Evolutionary conservation across 2,888 invertebrate genomes (phyloP), one percentile per base, ranked within the genome.

Genomic region (Volucella inflata): DNA sequence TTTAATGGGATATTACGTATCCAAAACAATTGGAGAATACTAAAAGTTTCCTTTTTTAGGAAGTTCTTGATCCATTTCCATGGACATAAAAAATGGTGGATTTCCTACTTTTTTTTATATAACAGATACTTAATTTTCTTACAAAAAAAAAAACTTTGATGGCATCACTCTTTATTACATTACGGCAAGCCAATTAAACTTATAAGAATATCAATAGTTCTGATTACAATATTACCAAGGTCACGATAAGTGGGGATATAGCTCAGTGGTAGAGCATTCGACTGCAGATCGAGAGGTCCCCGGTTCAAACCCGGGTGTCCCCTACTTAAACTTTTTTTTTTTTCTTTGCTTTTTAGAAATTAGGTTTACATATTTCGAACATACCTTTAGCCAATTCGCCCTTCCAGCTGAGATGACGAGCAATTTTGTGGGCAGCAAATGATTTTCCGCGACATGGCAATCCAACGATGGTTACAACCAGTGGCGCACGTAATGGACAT

Each of bases 371-470:
- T 51, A 30, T 70, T 60, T 48, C 55, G 75, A 17, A 81, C 90
- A 90, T 93, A 96, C 96, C 96, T 95, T 95, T 95, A 36, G 97
- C 96, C 88, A 94, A 94, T 90, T 97, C 96, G 38, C 97, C 97
- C 89, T 96, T 97, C 96, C 97, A 98, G 92, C 97, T 97, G 76
- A 98, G 94, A 90, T 98, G 97, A 79, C 98, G 94, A 67, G 96
- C 94, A 51, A 98, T 94, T 89, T 97, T 96, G 90, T 96, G 96
- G 0, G 98, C 97, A 78, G 98, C 94, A 91, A 97, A 96, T 68
- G 97, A 98, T 93, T 98, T 98, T 83, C 98, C 98, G 38, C 98
- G 94, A 16, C 98, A 98, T 1, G 98, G 98, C 80, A 98, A 93
- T 16, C 98, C 98, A 46, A 97, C 98, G 93, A 97, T 95, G 42